Evolutionary conservation across 2,888 invertebrate species (phyloP).

Genomic region (Erannis defoliaria): DNA sequence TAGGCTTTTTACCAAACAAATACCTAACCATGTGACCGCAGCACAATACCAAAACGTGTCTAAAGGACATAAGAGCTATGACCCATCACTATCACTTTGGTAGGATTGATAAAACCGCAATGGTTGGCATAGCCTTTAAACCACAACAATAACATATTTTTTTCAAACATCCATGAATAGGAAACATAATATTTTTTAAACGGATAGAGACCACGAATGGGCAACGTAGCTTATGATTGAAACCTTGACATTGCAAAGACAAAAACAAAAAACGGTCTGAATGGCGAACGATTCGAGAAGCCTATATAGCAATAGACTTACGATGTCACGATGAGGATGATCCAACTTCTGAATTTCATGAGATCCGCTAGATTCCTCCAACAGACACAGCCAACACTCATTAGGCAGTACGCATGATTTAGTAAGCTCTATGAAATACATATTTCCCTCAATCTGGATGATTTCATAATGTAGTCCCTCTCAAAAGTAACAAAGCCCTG

Average conservation of each 20-base stretch:
- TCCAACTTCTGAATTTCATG: too few species aligned
- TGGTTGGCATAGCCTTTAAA: not conserved
- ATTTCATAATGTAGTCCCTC: not conserved
- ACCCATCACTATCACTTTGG: slow-evolving; percentile 30
- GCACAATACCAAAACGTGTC: slow-evolving; percentile 17
- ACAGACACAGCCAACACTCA: too few species aligned
- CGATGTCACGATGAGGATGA: too few species aligned
- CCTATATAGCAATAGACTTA: too few species aligned
- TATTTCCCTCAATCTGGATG: too few species aligned
- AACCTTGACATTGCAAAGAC: too few species aligned
- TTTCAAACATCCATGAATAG: not conserved
- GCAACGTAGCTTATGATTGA: not conserved
- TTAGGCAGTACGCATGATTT: too few species aligned
- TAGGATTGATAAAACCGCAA: slow-evolving; percentile 26
- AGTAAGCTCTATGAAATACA: too few species aligned
- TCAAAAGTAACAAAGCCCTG: slow-evolving; percentile 12
- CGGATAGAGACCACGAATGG: not conserved
- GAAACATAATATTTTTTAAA: not conserved
- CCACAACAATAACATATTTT: slow-evolving; percentile 12
- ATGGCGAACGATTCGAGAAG: too few species aligned
- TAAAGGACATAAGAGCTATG: slow-evolving; percentile 32
- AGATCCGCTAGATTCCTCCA: too few species aligned
- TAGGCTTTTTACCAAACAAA: not conserved
- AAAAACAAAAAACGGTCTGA: too few species aligned
- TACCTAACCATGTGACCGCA: not conserved